Evolutionary conservation across 2,113 vertebrate species (phyloP), one percentile per base, ranked within the genome.

Genomic region (Megaptera novaeangliae): DNA sequence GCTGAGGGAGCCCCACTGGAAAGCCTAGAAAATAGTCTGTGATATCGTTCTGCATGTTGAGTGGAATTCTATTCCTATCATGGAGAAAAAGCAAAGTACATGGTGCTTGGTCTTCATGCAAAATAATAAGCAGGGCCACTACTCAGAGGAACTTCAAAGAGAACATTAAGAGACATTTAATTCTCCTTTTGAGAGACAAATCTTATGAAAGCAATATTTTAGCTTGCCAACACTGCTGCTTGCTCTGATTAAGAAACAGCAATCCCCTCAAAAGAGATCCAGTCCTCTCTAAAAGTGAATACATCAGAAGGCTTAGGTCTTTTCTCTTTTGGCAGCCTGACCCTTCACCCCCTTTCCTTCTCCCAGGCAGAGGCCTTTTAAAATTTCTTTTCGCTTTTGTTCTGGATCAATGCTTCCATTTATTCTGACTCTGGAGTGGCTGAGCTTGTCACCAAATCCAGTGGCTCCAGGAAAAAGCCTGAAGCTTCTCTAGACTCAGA

Each of bases 351-450:
- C 31, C 11, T 29, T 75, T 36, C 61, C 44, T 71, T 72, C 94
- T 87, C 55, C 63, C 46, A 55, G 29, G 41, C 72, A 72, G 63
- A 61, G 36, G 59, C 23, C 77, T 87, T 96, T 97, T 69, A 21
- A 55, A 55, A 57, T 61, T 57, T 85, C 64, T 71, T 91, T 97
- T 82, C 17, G 0, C 41, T 92, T 91, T 86, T 82, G 49, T 96
- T 93, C 78, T 66, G 97, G 92, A 74, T 92, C 86, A 80, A 63
- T 92, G 94, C 92, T 83, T 96, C 94, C 95, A 80, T 94, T 93
- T 63, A 44, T 93, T 71, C 78, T 11, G 85, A 88, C 52, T 95
- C 83, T 8, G 0, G 84, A n/a, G 36, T 80, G 83, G 44, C 95
- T 57, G 78, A 91, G 69, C 44, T 55, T 52, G n/a, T 61, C 1